A percentile compares a stretch with the other conserved stretches of the same genome.
Evolutionary conservation across 2,888 invertebrate species (phyloP).

Genomic region (Clusia tigrina): DNA sequence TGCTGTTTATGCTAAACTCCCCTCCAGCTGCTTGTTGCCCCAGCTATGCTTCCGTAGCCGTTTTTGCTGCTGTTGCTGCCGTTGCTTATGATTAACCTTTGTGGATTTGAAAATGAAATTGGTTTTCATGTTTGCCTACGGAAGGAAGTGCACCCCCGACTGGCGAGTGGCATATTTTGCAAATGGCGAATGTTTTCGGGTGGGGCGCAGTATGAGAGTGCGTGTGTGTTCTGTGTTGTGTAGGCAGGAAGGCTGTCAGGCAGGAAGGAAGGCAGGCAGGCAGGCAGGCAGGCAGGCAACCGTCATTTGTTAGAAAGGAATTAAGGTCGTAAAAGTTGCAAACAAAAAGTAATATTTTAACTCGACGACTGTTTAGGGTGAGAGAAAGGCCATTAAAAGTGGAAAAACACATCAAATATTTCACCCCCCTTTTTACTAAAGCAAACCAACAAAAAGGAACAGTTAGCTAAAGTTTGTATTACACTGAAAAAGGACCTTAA

Average conservation of each 20-base stretch:
- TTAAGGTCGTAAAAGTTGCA: slow-evolving; percentile 49
- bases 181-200: slow-evolving; percentile 40
- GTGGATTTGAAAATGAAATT: slow-evolving; percentile 5
- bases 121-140: slow-evolving; percentile 8
- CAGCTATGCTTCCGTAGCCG: background rate
- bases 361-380: slow-evolving; percentile 22
- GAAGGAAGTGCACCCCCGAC: too few species aligned
- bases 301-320: slow-evolving; percentile 41
- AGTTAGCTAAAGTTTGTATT: too few species aligned
- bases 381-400: slow-evolving; percentile 45
- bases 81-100: slow-evolving; percentile 1
- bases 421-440: slow-evolving; percentile 41
- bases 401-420: slow-evolving; percentile 41
- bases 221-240: slow-evolving; percentile 1
- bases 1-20: background rate
- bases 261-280: too few species aligned
- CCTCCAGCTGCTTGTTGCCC: background rate
- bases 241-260: too few species aligned
- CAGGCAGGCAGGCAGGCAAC: too few species aligned
- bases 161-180: slow-evolving; percentile 33
- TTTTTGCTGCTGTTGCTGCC: background rate
- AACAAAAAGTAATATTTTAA: slow-evolving; percentile 16
- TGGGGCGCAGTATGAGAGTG: background rate
- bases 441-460: background rate
- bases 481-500: too few species aligned